Evolutionary conservation across 2,888 invertebrate species (phyloP), one percentile per base, ranked within the genome.

Genomic region (Aplocera efformata): DNA sequence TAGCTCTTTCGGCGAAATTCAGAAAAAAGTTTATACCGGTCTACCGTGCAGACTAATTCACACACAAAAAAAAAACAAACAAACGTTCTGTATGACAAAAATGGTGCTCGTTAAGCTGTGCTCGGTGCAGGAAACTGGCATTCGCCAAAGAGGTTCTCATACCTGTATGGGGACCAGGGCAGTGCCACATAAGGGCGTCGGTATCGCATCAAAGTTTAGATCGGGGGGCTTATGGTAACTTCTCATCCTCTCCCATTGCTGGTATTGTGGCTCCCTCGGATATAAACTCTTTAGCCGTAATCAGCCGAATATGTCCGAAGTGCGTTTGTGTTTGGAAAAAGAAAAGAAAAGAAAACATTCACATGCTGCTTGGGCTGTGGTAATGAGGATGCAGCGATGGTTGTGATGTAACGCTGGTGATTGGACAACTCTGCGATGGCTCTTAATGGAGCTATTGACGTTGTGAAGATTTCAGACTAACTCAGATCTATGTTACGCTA

Each of bases 171-270:
- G 88, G 71, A 88, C 81, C 79, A 89, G 70, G 67, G 86, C 84
- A 57, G 84, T 86, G 79, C 73, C 79, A 83, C 85, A 83, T 58
- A 82, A 56, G 74, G 90, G 82, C 76, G 84, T 78, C 66, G 74
- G 67, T 72, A 82, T 73, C 69, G 83, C 85, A 58, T 86, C 85
- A 82, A 88, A 88, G 74, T 80, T 84, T 79, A 88, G 83, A 70
- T 89, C 88, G 65, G 88, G 88, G 74, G 88, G 88, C 78, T 88
- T 88, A 80, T 83, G 86, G 79, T 86, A 86, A 79, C 85, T 86
- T 76, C 91, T 86, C 65, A 90, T 91, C 78, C 91, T 81, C 84
- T 92, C 92, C 92, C 92, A 92, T 58, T 91, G 91, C 84, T 92
- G 92, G 86, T 92, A 92, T 89, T 92, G 82, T 17, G 13, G 13